A percentile compares a stretch with the other conserved stretches of the same genome.
These are phyloP conservation scores for Dexiosoma caninum DNA, from an alignment of 2,888 invertebrate genomes.

Conservation along the genomic window DNA sequence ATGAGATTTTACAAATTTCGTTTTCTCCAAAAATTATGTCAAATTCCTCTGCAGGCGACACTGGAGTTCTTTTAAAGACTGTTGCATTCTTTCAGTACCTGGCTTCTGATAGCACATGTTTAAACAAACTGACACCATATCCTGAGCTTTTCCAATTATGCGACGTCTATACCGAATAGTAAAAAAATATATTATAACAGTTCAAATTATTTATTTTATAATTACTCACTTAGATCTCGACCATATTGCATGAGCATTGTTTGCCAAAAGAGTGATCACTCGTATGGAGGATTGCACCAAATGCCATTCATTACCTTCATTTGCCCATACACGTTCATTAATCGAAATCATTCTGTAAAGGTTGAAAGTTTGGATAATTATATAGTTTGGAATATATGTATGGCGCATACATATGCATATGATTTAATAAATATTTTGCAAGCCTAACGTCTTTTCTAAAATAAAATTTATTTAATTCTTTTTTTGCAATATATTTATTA, in stretches of 20 bases:
- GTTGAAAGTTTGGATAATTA: no score
- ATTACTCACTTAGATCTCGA: constrained; percentile 74
- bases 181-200: neutral
- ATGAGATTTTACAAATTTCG: neutral
- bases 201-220: neutral
- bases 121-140: constrained; percentile 86
- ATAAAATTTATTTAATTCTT: no score
- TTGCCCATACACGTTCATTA: constrained; percentile 91
- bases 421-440: no score
- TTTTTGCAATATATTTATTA: no score
- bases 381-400: no score
- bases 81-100: constrained; percentile 82
- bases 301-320: constrained; percentile 91
- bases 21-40: constrained; percentile 43
- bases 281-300: constrained; percentile 86
- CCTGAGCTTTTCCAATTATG: constrained; percentile 84
- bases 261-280: constrained; percentile 84
- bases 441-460: no score
- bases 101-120: constrained; percentile 87
- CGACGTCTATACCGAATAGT: constrained; percentile 80
- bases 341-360: constrained; percentile 84
- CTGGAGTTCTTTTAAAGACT: constrained; percentile 78
- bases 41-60: constrained; percentile 73
- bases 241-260: constrained; percentile 81
- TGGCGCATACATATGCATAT: no score